These are phyloP conservation scores for Lytechinus pictus DNA, from an alignment of 35 echinoderm and acorn worm genomes.

Conservation along the genomic window DNA sequence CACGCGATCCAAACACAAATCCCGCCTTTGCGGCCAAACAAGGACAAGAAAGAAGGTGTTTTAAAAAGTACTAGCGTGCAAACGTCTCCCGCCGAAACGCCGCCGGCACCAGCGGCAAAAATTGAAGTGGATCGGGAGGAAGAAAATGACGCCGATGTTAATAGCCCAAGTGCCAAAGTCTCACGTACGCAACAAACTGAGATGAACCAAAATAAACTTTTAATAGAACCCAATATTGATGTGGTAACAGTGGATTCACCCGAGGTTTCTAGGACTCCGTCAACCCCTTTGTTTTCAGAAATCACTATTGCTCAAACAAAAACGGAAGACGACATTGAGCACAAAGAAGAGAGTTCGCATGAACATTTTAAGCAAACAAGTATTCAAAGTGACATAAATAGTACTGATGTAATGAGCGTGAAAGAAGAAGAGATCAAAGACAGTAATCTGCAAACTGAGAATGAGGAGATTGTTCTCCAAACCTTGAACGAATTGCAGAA, in stretches of 20 bases:
- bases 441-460: not conserved
- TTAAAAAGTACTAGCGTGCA: constrained; percentile 77
- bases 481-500: not conserved
- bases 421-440: constrained; percentile 25
- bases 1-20: not conserved
- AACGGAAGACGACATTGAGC: not conserved
- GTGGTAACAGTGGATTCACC: constrained; percentile 24
- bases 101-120: not conserved
- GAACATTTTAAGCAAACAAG: not conserved
- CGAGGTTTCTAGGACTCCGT: not conserved
- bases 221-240: constrained; percentile 37
- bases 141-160: not conserved
- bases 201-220: not conserved
- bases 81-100: constrained; percentile 65
- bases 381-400: not conserved
- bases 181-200: constrained; percentile 42
- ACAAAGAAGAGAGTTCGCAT: not conserved
- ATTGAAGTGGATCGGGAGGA: constrained; percentile 35
- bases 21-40: not conserved
- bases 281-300: not conserved
- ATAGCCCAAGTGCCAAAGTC: constrained; percentile 40
- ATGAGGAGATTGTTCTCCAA: not conserved
- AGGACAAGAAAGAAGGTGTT: constrained; percentile 54
- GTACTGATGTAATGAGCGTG: not conserved
- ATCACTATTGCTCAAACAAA: not conserved